Evolutionary conservation across 1,140 invertebrate genomes (phyloP), one percentile per base, ranked within the genome.

Genomic region (Bursaphelenchus mucronatus): DNA sequence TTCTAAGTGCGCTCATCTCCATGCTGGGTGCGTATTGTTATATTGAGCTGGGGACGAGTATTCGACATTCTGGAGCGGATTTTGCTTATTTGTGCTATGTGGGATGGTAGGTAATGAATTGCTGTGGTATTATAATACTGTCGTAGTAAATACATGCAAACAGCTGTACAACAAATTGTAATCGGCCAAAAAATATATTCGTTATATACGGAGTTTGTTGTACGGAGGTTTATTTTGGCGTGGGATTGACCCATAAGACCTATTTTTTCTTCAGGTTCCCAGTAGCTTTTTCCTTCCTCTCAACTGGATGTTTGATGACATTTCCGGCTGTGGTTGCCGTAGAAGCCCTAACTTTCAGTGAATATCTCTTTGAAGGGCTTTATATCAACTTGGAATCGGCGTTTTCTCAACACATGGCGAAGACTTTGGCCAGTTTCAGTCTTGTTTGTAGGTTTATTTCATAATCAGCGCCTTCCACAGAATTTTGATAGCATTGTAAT

Each of bases 21-120:
- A 62, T 63, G 61, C n/a, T 75, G 13, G 74, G 74, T 11, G 75
- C 74, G 17, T 78, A 50, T 0, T 91, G 89, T 77, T 92, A 91
- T 78, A 50, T 75, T n/a, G 73, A 75, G 53, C 57, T 75, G 39
- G 74, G 74, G 51, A 76, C 74, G 3, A 66, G 47, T 52, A 76
- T 76, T 51, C 59, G 72, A 21, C 50, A 55, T 47, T 69, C 64
- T 39, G 73, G 76, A 6, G 75, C 62, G n/a, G 75, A 78, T 53
- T 76, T 78, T 46, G 75, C 74, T 6, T 78, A 59, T 50, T 59
- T 55, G 54, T 55, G 54, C 54, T 59, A 59, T 50, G 57, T 59
- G 1, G 13, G 57, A 3, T 59, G 19, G 11, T 59, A 13, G 52
- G 40, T 41, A n/a, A n/a, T n/a, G n/a, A n/a, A n/a, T n/a, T n/a